Evolutionary conservation across 2,888 invertebrate species (phyloP), one percentile per base, ranked within the genome.

Genomic region (Anorthoa munda): DNA sequence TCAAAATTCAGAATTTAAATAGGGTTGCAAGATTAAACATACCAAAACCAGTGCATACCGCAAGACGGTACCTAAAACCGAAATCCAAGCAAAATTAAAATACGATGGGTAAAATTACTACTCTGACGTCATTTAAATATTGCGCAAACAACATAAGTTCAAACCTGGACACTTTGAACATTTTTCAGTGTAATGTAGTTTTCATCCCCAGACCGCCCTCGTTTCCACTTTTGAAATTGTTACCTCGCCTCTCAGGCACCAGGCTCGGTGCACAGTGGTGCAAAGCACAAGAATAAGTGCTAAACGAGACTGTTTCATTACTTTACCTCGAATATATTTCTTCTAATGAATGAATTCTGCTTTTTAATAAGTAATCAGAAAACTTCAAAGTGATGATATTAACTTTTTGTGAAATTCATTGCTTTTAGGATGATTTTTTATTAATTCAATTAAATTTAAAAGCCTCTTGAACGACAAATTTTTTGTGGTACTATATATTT

Each of bases 161-260:
- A 87, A 83, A 85, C 85, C 88, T 79, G 86, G 85, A 82, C 85
- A 88, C 85, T 85, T 85, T 86, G 69, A 84, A 85, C 86, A 88
- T 89, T 87, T 84, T 87, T 88, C 82, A 87, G 81, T 87, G 86
- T 91, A 93, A 93, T 86, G 89, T 84, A 91, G 91, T 93, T 93
- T 88, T 88, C 87, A 86, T 87, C 88, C 89, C 82, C 80, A 80
- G 82, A 86, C 89, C 88, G 87, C 88, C 88, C 90, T 90, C 91
- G 77, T 89, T 91, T 91, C 88, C 88, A 89, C 90, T 90, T 88
- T 89, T 89, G 89, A 88, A 94, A 93, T 93, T 92, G 92, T 93
- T 92, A 89, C 91, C 87, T 86, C 85, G 83, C 86, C 84, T 86
- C 88, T 87, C 79, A 81, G 84, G 83, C 77, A 85, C 77, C 79